phyloP scores from a whole-genome alignment of 2,113 vertebrate genomes.

The Pionites leucogaster region DNA sequence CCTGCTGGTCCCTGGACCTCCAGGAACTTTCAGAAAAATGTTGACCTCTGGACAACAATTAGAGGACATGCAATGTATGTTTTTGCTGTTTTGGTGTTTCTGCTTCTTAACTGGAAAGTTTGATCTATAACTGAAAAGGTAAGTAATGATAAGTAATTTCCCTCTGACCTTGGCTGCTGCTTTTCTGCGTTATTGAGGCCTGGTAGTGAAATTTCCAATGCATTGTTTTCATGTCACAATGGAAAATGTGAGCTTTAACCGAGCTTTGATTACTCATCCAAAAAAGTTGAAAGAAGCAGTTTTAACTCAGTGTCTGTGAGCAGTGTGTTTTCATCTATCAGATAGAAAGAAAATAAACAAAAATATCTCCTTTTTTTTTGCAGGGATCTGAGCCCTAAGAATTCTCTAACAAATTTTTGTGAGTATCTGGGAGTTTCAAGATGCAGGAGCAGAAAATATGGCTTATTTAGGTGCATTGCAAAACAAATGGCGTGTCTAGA shows the following conservation, averaged over 20 bases:
- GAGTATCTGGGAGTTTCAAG: not conserved
- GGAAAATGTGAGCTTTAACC: not conserved
- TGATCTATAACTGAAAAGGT: not conserved
- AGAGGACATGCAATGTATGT: not conserved
- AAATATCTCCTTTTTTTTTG: not conserved
- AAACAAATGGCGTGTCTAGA: not conserved
- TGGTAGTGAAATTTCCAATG: not conserved
- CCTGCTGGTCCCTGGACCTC: not conserved
- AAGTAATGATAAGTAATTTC: not conserved
- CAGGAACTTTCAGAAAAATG: not conserved
- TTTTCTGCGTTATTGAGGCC: not conserved
- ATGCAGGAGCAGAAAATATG: not conserved
- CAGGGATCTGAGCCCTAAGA: not conserved
- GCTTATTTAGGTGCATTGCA: not conserved
- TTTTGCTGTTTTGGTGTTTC: not conserved
- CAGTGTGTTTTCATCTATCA: not conserved
- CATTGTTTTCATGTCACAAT: fast-evolving
- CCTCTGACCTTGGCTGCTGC: not conserved
- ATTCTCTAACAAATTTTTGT: not conserved
- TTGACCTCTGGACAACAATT: not conserved
- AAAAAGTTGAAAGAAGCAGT: not conserved
- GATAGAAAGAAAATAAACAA: not conserved
- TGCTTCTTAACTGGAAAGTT: not conserved
- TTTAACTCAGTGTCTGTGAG: not conserved
- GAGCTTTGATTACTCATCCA: not conserved